Evolutionary conservation across 2,797 vertebrate species (phyloP).

Genomic region (Pteropus rufus): DNA sequence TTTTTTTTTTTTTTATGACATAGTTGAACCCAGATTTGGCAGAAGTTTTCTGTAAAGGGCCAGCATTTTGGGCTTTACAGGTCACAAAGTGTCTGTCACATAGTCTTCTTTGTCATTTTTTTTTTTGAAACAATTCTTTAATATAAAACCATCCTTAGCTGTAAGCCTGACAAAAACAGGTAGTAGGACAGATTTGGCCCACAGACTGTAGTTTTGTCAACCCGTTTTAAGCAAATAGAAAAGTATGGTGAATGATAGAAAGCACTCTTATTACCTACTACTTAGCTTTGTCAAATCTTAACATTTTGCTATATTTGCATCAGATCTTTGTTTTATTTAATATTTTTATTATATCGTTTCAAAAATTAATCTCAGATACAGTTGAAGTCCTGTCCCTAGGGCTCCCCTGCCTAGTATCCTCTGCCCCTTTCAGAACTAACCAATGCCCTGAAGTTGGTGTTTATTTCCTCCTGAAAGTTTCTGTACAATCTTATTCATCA

Average conservation of each 20-base stretch:
- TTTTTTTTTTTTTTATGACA: constrained; percentile 9
- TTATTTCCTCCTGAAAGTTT: not conserved
- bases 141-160: constrained; percentile 1
- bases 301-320: constrained; percentile 13
- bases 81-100: not conserved
- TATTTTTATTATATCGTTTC: not conserved
- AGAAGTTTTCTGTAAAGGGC: not conserved
- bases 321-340: not conserved
- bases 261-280: not conserved
- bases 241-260: not conserved
- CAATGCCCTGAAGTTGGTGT: not conserved
- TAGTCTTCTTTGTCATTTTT: not conserved
- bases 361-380: not conserved
- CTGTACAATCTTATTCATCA: not conserved
- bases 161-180: not conserved
- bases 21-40: constrained; percentile 7
- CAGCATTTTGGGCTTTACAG: not conserved
- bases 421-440: constrained; percentile 26
- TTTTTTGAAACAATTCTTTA: not conserved
- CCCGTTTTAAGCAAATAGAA: constrained; percentile 15
- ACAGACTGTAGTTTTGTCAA: not conserved
- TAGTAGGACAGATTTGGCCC: not conserved
- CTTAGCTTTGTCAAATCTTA: not conserved
- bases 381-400: not conserved
- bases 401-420: not conserved